Evolutionary conservation across 2,797 vertebrate genomes (phyloP).

Genomic region (Tragelaphus eurycerus): DNA sequence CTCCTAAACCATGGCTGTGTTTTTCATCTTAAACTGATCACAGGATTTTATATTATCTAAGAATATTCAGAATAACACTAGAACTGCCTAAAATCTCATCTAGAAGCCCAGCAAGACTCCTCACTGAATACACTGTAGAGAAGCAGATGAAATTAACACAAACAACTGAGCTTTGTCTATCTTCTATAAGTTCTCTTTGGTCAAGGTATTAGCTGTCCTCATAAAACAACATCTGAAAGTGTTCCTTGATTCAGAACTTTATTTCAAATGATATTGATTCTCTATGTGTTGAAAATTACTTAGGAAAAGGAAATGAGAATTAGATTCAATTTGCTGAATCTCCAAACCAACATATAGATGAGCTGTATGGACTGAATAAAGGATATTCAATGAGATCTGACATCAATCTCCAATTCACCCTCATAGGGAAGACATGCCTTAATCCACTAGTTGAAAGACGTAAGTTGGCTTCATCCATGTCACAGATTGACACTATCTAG

Average conservation of each 20-base stretch:
- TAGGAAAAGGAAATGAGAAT: constrained; percentile 39
- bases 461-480: neutral
- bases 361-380: neutral
- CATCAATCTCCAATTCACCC: neutral
- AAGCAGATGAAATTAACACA: neutral
- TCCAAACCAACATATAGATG: neutral
- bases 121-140: neutral
- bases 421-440: neutral
- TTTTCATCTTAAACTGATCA: neutral
- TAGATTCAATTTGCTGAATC: constrained; percentile 20
- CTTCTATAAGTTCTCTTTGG: neutral
- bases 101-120: neutral
- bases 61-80: neutral
- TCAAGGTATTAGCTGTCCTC: neutral
- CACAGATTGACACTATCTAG: neutral
- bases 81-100: neutral
- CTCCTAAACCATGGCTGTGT: neutral
- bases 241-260: neutral
- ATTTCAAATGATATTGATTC: constrained; percentile 26
- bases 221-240: neutral
- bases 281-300: neutral
- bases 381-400: neutral
- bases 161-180: neutral
- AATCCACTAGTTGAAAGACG: neutral
- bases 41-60: neutral